Base-by-base conservation (phyloP, 2,888 invertebrate species). In the Callimorpha dominula region DNA sequence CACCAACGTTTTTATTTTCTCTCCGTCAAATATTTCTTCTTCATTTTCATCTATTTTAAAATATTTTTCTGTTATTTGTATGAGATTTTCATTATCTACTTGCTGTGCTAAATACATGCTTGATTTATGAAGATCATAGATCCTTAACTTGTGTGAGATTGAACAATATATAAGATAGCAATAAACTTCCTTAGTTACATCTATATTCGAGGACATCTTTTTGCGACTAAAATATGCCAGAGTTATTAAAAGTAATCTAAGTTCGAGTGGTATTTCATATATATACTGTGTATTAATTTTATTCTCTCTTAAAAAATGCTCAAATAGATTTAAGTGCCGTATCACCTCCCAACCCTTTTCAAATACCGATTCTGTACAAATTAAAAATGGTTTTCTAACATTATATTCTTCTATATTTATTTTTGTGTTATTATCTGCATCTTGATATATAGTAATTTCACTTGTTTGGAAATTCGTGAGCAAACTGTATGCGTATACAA, bases 401-500 rank as follows among this genome's bases (percentile, higher is more conserved):
- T 31, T 67, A 12, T 43, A 4, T 11, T 76, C 71, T 8, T 9
- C 20, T n/a, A 65, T 49, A 50, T 69, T 40, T 69, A 79, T 52
- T 31, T 73, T 69, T 54, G 15, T 50, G 17, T n/a, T 68, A 4
- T 14, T 69, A 1, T 31, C 46, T 9, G 65, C 52, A 12, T 52
- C 43, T 31, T 70, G 65, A 52, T 76, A 76, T 11, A 84, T 15
- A 62, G 64, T 73, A 43, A 82, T 71, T 9, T 60, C 67, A 65
- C 40, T 66, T 31, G n/a, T 42, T 65, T 42, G 62, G 57, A 70
- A 75, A 83, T 90, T 86, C 12, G 86, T 87, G 0, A 91, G 72
- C 54, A 91, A 81, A 72, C 88, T 88, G 71, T 81, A 87, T 4
- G 86, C 88, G 66, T 91, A 91, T 75, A 84, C 86, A 17, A 88